Conservation (phyloP, 2,797 vertebrate genomes). For the Otus scops region DNA sequence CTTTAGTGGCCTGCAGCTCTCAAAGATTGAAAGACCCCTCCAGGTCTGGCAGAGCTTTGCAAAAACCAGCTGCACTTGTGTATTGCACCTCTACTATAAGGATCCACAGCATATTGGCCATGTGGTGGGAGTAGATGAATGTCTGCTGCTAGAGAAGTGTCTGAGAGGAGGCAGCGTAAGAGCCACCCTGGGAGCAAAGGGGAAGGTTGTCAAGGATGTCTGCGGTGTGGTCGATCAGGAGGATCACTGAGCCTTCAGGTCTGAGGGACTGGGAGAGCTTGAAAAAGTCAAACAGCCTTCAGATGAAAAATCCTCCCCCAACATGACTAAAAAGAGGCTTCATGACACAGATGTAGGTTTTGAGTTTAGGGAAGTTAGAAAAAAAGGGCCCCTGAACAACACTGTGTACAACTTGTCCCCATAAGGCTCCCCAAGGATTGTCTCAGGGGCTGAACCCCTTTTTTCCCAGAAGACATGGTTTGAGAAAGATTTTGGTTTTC, state of each 20-base stretch:
- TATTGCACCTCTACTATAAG: not conserved
- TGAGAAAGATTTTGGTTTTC: not conserved
- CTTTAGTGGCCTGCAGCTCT: not conserved
- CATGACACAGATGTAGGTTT: not conserved
- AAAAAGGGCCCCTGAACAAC: not conserved
- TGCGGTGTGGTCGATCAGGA: not conserved
- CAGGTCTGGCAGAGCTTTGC: not conserved
- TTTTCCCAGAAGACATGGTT: not conserved
- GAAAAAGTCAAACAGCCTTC: not conserved
- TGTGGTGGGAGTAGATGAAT: not conserved
- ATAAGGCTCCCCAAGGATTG: not conserved
- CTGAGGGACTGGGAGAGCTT: not conserved
- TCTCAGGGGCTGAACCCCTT: not conserved
- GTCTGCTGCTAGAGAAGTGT: not conserved
- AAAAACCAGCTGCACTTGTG: not conserved
- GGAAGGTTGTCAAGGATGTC: not conserved
- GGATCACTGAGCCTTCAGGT: not conserved
- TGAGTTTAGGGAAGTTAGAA: not conserved
- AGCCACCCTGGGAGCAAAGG: rapidly evolving
- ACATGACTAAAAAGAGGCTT: not conserved
- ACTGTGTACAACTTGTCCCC: not conserved
- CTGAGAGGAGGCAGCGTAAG: not conserved
- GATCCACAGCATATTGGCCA: not conserved
- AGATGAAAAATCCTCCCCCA: not conserved
- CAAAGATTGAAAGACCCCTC: not conserved